Evolutionary conservation across 2,797 vertebrate species (phyloP).

Genomic region (Botia kubotai): DNA sequence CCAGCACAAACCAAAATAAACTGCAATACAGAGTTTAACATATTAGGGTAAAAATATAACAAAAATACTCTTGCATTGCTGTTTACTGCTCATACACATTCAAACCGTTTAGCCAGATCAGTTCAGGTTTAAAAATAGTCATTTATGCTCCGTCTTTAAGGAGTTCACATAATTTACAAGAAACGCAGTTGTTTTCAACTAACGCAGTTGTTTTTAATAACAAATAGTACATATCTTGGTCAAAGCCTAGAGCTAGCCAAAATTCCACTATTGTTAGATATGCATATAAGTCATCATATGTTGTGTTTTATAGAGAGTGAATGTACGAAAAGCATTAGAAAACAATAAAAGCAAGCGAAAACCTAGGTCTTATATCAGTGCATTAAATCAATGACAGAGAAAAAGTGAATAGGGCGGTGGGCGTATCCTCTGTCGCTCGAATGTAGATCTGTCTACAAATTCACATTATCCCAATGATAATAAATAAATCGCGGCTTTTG

Average conservation of each 20-base stretch:
- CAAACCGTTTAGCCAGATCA: background rate
- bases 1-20: background rate
- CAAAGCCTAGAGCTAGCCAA: background rate
- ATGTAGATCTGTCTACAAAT: background rate
- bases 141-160: background rate
- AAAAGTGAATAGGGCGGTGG: background rate
- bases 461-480: background rate
- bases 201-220: background rate
- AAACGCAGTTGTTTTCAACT: background rate
- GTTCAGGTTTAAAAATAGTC: background rate
- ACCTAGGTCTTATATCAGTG: background rate
- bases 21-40: background rate
- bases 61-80: background rate
- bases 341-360: conserved; percentile 2
- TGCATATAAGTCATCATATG: background rate
- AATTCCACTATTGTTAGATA: background rate
- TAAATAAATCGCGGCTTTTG: no score
- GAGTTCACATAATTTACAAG: background rate
- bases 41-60: background rate
- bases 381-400: background rate
- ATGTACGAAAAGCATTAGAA: background rate
- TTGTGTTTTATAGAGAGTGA: background rate
- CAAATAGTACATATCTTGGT: background rate
- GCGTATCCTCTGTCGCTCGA: conserved; percentile 20
- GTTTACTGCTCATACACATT: background rate